Evolutionary conservation across 2,113 vertebrate genomes (phyloP), one percentile per base, ranked within the genome.

Genomic region (Haemorhous mexicanus): DNA sequence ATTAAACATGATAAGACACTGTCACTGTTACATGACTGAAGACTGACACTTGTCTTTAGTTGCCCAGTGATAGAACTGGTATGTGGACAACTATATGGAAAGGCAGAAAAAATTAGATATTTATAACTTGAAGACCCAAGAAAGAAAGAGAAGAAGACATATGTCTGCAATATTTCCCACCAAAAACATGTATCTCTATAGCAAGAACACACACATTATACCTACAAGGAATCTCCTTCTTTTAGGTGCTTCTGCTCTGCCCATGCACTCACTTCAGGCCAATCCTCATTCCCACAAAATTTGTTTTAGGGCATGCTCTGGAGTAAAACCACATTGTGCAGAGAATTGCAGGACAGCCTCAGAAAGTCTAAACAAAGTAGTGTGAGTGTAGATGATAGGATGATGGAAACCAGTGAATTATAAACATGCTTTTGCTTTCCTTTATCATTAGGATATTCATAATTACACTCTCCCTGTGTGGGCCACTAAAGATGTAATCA

Each of bases 381-480:
- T 16, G 10, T 35, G 7, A 88, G 13, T 10, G 4, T 15, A 41
- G 11, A 62, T 2, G 11, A 39, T 16, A 52, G 39, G 33, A 46
- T 72, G 80, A 86, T 26, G 46, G n/a, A 87, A 87, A 68, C 7
- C 30, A 74, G 18, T 12, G 39, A 63, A 77, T 16, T 21, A 63
- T 39, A 89, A 59, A 24, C 0, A 16, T 27, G 3, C 3, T 75
- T 91, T 95, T 82, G 24, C 66, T 62, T 70, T 87, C 52, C 69
- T 94, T 90, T 87, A 44, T 91, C 72, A 26, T 64, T 82, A 98
- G 99, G 81, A 23, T 87, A 96, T 98, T 94, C 98, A 99, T 97
- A 98, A 99, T 90, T 97, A 98, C 79, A 97, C 97, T 64, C 95
- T 98, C 59, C 99, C 99, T 58, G 85, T 55, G 86, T 99, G 99